Percentiles rank a stretch among this genome's conserved stretches.
Conservation (phyloP, 2,888 invertebrate species). For the Nasonovia ribisnigri region DNA sequence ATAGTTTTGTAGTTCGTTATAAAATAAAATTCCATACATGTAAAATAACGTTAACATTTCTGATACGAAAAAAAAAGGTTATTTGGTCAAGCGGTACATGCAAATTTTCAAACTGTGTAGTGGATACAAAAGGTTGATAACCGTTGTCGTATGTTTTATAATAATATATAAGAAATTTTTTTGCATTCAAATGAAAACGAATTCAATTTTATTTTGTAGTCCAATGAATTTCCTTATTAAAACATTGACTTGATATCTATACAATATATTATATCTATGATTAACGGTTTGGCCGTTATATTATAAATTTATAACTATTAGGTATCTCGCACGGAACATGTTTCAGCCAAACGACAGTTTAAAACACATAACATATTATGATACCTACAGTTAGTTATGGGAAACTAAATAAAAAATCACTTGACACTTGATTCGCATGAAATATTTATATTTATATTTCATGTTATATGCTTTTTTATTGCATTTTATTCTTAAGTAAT, state of each 20-base stretch:
- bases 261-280: not conserved
- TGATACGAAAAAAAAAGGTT: too few relatives aligned
- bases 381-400: not conserved
- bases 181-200: not conserved
- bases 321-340: not conserved
- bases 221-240: not conserved
- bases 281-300: not conserved
- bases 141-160: not conserved
- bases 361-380: not conserved
- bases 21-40: too few relatives aligned
- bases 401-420: not conserved
- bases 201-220: not conserved
- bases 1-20: too few relatives aligned
- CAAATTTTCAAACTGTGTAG: too few relatives aligned
- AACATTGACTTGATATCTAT: not conserved
- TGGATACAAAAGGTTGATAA: too few relatives aligned
- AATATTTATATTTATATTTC: too few relatives aligned
- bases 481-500: not conserved
- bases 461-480: not conserved
- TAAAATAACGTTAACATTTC: too few relatives aligned
- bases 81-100: too few relatives aligned
- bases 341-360: not conserved
- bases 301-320: not conserved
- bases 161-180: not conserved
- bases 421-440: not conserved